Base-by-base conservation (phyloP, 1,140 invertebrate species). In the Mamestra configurata region DNA sequence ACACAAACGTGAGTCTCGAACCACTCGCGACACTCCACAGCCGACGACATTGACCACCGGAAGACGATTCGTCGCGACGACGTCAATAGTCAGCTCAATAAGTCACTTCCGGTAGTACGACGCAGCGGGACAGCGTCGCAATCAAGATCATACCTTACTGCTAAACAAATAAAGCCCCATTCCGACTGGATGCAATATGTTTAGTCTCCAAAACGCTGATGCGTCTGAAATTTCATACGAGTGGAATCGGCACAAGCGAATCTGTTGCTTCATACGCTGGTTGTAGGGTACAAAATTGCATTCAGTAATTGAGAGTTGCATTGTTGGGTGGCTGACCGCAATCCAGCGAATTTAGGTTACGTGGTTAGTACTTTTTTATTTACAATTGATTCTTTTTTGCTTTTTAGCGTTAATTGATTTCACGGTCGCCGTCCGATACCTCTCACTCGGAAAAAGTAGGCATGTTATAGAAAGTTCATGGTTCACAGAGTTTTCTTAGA, bases 11-110 rank as follows among this genome's bases (percentile, higher is more conserved):
- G 53, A 57, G 35, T 57, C 6, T 15, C 4, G 49, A 10, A 35
- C 27, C 51, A 8, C 70, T 20, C 10, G 15, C 55, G 31, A n/a
- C 37, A 20, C 22, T 31, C 43, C 8, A 59, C 22, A 61, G 64
- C 76, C 51, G 70, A 22, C 84, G 89, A 88, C 90, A 89, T 89
- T 89, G 90, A 90, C 90, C 90, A 84, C 85, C 90, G 90, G 89
- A 92, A 90, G 87, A 75, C 83, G 79, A 82, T 83, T 84, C 84
- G 89, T 85, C 88, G 87, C 89, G 87, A 37, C 59, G 59, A 86
- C 88, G 87, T 84, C n/a, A n/a, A 86, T 84, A 81, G 80, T 82
- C 81, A 85, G 79, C 86, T 88, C 86, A 91, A 91, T 85, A 80
- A 89, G 82, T 71, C 68, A 77, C 85, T 90, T 91, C 90, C 90